Conservation (phyloP, 2,113 vertebrate species). For the Andinoacara biseriatus region DNA sequence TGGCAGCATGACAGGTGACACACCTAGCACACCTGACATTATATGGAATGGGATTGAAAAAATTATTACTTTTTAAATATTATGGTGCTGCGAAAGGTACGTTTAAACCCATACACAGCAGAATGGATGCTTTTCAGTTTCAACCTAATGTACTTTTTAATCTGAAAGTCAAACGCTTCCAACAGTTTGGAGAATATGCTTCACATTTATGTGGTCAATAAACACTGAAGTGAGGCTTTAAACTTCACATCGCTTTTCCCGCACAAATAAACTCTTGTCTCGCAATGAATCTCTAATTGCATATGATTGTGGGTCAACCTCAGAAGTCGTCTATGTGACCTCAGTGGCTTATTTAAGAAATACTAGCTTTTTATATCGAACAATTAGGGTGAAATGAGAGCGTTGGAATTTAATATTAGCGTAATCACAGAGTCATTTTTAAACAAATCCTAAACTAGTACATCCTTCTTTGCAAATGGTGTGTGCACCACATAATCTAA, state of each 20-base stretch:
- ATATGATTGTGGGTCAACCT: conserved; percentile 54
- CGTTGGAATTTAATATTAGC: conserved; percentile 36
- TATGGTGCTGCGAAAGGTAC: neutral
- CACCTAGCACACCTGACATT: conserved; percentile 7
- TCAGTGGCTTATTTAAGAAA: conserved; percentile 59
- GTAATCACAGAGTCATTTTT: conserved; percentile 19
- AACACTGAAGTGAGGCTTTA: conserved; percentile 13
- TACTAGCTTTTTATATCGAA: conserved; percentile 45
- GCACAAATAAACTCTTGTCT: conserved; percentile 29
- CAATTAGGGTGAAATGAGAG: conserved; percentile 51
- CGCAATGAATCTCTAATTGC: conserved; percentile 45
- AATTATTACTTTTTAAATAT: neutral
- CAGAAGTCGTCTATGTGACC: conserved; percentile 51
- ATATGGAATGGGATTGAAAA: neutral
- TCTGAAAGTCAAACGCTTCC: neutral
- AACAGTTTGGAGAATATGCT: neutral
- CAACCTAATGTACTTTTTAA: neutral
- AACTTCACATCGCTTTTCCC: conserved; percentile 30
- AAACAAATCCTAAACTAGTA: conserved; percentile 34
- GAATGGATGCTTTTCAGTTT: neutral
- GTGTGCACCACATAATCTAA: conserved; percentile 12
- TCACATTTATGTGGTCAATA: conserved; percentile 14
- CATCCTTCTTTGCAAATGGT: conserved; percentile 45
- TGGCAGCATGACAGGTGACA: conserved; percentile 58
- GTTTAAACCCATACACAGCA: neutral